Evolutionary conservation across 2,113 vertebrate species (phyloP), one percentile per base, ranked within the genome.

Genomic region (Ammodytes marinus): DNA sequence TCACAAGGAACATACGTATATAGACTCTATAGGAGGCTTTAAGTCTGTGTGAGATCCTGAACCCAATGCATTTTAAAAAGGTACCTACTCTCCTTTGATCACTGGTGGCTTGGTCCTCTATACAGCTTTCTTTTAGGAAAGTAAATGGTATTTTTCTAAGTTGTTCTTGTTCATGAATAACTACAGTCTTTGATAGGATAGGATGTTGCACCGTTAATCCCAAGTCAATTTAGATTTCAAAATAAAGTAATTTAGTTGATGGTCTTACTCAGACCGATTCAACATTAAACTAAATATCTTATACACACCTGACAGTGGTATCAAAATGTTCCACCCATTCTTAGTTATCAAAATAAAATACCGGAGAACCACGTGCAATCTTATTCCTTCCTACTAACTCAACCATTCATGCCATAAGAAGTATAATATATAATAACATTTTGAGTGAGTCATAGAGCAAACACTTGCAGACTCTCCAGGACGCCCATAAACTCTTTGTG

Each of bases 401-500:
- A 45, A 10, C n/a, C 19, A 42, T 53, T 64, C 57, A 57, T 1
- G n/a, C 19, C 55, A 8, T 10, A 12, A 57, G 39, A 4, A 59
- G 42, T 59, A 45, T 49, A 55, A n/a, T n/a, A n/a, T n/a, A 76
- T 40, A 43, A 79, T 39, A 42, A 42, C 27, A 12, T 66, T 88
- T 82, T 79, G 68, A 84, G 67, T 19, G 77, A 85, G 79, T 67
- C 80, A 75, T 65, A 90, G 80, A 89, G 74, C 88, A 93, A 93
- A 92, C 89, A 91, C 40, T 66, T 60, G 40, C 55, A 70, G 69
- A 75, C 76, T 59, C 80, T 89, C 57, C 82, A 69, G 84, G 77
- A 86, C 52, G n/a, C 76, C 79, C 86, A 87, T 93, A 91, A 91
- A 93, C 66, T 70, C 83, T 80, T 53, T 75, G 88, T 80, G 78